These are phyloP conservation scores for Dromaius novaehollandiae DNA, from an alignment of 2,113 vertebrate genomes.

Conservation along the genomic window DNA sequence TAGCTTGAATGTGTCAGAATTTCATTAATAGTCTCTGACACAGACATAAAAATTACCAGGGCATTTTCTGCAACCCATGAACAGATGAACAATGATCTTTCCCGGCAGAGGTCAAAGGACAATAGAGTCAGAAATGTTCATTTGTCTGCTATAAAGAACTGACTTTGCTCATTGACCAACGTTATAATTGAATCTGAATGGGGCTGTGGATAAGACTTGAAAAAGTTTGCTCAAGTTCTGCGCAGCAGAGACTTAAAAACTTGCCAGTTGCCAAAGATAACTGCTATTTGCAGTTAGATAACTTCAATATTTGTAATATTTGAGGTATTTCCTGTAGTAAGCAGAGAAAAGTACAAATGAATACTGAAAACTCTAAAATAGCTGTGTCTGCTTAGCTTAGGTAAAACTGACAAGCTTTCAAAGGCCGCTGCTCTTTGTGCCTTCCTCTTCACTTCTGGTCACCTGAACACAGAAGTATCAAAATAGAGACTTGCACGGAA, in stretches of 20 bases:
- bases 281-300: constrained; percentile 22
- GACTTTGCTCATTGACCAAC: neutral
- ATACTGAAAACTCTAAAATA: neutral
- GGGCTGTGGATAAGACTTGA: neutral
- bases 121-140: neutral
- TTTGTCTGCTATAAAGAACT: neutral
- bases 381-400: neutral
- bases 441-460: neutral
- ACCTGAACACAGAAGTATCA: neutral
- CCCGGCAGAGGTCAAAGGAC: neutral
- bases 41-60: neutral
- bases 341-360: neutral
- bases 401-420: constrained; percentile 12
- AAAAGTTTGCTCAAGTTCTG: neutral
- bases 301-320: constrained; percentile 8
- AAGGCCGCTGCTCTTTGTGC: neutral
- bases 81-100: neutral
- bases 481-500: neutral
- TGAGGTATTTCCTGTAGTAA: constrained; percentile 51
- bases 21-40: neutral
- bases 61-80: neutral
- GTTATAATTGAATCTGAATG: neutral
- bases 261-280: neutral
- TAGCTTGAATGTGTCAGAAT: neutral
- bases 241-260: neutral